Evolutionary conservation across 2,888 invertebrate genomes (phyloP).

Genomic region (Lathronympha strigana): DNA sequence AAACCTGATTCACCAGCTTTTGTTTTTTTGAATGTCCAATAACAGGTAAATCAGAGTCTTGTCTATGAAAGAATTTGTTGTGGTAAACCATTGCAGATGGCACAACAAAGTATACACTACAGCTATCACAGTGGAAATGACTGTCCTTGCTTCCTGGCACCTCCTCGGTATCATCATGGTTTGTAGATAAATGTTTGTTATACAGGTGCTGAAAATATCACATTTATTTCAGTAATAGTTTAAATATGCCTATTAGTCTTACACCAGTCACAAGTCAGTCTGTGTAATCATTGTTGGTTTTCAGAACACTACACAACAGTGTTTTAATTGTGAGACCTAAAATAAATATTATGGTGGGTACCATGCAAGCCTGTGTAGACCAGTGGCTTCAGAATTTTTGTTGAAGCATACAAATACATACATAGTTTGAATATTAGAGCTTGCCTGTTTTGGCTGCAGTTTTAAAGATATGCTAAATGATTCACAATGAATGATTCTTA

Average conservation of each 20-base stretch:
- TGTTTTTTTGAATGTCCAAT: slow-evolving; percentile 75
- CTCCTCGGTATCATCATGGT: slow-evolving; percentile 63
- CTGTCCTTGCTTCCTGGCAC: slow-evolving; percentile 45
- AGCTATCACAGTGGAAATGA: slow-evolving; percentile 80
- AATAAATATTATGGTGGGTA: too few species aligned
- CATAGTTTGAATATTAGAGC: too few species aligned
- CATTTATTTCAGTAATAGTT: background rate
- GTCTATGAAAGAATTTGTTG: slow-evolving; percentile 77
- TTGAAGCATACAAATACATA: too few species aligned
- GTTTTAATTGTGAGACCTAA: too few species aligned
- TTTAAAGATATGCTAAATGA: too few species aligned
- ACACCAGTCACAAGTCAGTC: too few species aligned
- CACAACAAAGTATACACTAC: slow-evolving; percentile 83
- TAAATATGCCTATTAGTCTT: background rate
- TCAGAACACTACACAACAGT: too few species aligned
- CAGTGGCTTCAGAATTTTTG: too few species aligned
- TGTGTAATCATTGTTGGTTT: too few species aligned
- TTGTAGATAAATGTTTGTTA: slow-evolving; percentile 82
- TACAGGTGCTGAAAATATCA: slow-evolving; percentile 78
- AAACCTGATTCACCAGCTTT: slow-evolving; percentile 67
- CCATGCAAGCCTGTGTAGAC: too few species aligned
- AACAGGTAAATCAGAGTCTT: slow-evolving; percentile 68
- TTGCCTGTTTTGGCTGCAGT: too few species aligned
- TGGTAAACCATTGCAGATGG: slow-evolving; percentile 85
- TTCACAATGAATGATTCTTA: too few species aligned